Evolutionary conservation across 1,140 invertebrate species (phyloP).

Genomic region (Pollicipes pollicipes): DNA sequence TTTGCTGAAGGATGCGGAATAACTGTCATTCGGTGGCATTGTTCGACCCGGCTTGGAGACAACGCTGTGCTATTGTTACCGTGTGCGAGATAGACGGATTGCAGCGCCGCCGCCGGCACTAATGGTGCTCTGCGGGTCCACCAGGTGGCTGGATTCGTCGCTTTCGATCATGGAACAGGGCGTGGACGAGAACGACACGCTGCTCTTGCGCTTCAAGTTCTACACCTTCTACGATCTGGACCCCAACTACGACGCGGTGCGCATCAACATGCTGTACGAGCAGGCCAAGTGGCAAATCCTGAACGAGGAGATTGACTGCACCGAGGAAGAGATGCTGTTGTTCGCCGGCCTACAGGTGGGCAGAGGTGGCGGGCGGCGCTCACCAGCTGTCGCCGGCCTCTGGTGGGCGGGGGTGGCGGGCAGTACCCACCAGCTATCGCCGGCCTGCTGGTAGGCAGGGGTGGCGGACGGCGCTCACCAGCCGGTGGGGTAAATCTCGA

Average conservation of each 20-base stretch:
- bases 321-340: conserved; percentile 96
- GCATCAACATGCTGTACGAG: conserved; percentile 98
- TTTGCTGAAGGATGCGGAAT: too few relatives aligned
- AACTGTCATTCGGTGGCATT: too few relatives aligned
- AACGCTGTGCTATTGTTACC: too few relatives aligned
- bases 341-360: conserved; percentile 87
- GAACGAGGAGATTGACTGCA: conserved; percentile 95
- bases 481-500: too few relatives aligned
- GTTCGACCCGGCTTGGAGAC: too few relatives aligned
- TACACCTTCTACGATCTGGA: conserved; percentile 71
- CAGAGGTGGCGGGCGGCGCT: too few relatives aligned
- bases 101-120: too few relatives aligned
- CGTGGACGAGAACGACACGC: conserved; percentile 75
- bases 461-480: too few relatives aligned
- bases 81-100: too few relatives aligned
- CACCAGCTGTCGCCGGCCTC: neutral
- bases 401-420: neutral
- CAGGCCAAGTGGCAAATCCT: conserved; percentile 96
- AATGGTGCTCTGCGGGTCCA: conserved; percentile 21
- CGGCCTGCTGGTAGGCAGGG: neutral
- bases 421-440: too few relatives aligned
- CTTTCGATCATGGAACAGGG: conserved; percentile 98
- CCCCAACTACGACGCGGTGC: conserved; percentile 76
- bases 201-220: conserved; percentile 61
- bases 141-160: conserved; percentile 90